Conservation (phyloP, 2,797 vertebrate species). For the Gambelia wislizenii region DNA sequence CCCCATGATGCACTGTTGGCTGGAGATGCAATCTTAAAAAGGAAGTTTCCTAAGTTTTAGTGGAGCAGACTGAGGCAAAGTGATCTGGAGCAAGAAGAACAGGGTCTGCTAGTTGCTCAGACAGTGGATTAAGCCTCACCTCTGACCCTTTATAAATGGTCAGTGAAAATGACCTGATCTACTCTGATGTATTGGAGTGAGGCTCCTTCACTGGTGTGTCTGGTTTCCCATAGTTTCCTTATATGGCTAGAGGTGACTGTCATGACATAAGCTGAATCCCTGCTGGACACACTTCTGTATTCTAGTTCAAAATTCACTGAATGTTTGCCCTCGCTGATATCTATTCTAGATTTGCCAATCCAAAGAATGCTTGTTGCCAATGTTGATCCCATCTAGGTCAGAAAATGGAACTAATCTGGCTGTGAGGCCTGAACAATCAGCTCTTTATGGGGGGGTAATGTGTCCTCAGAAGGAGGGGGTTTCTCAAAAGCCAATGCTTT, state of each 20-base stretch:
- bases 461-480: too few relatives aligned
- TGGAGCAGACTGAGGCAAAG: too few relatives aligned
- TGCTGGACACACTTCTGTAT: not conserved
- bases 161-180: not conserved
- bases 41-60: too few relatives aligned
- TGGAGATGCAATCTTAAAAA: not conserved
- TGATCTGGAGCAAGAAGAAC: not conserved
- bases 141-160: not conserved
- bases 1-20: too few relatives aligned
- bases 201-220: not conserved
- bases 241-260: not conserved
- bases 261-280: not conserved
- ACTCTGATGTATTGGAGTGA: not conserved
- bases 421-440: not conserved
- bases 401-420: too few relatives aligned
- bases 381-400: not conserved
- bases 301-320: not conserved
- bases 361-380: not conserved
- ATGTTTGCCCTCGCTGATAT: not conserved
- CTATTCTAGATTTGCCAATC: not conserved
- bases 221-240: not conserved
- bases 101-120: not conserved
- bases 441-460: not conserved
- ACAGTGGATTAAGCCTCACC: not conserved
- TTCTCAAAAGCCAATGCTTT: not conserved